Percentiles rank a stretch among this genome's conserved stretches.
These are phyloP conservation scores for Calliphora vomitoria DNA, from an alignment of 2,888 invertebrate species.

Conservation along the genomic window DNA sequence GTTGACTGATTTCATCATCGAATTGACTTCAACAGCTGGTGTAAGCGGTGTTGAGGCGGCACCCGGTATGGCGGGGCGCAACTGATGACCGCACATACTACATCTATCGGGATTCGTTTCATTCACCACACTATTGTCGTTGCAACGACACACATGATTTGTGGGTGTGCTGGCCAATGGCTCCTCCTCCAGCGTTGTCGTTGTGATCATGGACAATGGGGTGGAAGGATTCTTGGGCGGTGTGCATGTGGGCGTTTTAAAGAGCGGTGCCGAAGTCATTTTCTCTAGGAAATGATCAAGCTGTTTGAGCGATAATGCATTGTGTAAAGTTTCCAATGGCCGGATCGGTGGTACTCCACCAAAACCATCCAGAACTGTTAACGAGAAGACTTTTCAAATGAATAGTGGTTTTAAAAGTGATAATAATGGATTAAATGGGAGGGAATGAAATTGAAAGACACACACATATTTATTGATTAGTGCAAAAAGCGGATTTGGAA, in stretches of 20 bases:
- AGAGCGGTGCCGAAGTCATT: conserved; percentile 91
- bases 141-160: conserved; percentile 67
- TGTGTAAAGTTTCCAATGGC: conserved; percentile 98
- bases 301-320: conserved; percentile 96
- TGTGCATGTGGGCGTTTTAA: conserved; percentile 90
- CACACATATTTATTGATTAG: background rate
- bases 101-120: conserved; percentile 52
- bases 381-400: conserved; percentile 68
- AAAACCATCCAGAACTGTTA: conserved; percentile 91
- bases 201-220: conserved; percentile 79
- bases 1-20: conserved; percentile 37
- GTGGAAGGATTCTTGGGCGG: conserved; percentile 88
- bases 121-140: conserved; percentile 37
- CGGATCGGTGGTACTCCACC: conserved; percentile 97
- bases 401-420: conserved; percentile 61
- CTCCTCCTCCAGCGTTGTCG: conserved; percentile 63
- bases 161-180: conserved; percentile 57
- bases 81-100: conserved; percentile 60
- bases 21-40: background rate
- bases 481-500: background rate
- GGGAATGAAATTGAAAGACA: conserved; percentile 4
- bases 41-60: conserved; percentile 18
- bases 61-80: conserved; percentile 5
- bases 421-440: conserved; percentile 12
- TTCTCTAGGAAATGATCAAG: conserved; percentile 95